These are phyloP conservation scores for Nebria brevicollis DNA, from an alignment of 2,888 invertebrate genomes.

Conservation along the genomic window DNA sequence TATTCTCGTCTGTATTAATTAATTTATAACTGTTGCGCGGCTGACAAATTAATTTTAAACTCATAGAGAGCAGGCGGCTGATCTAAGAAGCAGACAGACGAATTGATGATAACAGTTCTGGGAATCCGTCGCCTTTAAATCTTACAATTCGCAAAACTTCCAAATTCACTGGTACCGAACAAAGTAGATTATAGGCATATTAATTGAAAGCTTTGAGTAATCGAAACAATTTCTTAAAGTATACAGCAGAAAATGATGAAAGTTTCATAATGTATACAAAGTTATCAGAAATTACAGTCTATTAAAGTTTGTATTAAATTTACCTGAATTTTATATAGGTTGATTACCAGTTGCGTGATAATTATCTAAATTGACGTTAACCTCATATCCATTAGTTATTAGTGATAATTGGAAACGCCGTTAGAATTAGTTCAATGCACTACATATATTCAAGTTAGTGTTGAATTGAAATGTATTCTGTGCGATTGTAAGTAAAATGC, in stretches of 20 bases:
- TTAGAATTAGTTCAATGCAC: background rate
- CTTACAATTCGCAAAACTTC: constrained; percentile 12
- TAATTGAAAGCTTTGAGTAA: background rate
- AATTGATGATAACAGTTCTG: background rate
- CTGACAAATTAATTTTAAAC: background rate
- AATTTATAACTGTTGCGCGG: background rate
- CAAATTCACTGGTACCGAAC: constrained; percentile 5
- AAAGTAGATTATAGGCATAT: constrained; percentile 18
- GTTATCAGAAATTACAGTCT: background rate
- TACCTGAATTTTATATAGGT: too few relatives aligned
- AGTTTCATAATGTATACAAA: background rate
- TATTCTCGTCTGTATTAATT: background rate
- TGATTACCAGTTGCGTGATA: too few relatives aligned
- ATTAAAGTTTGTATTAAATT: background rate
- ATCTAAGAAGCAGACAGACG: background rate
- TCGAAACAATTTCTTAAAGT: constrained; percentile 3
- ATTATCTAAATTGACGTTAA: too few relatives aligned
- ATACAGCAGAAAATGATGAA: background rate
- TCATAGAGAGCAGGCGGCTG: background rate
- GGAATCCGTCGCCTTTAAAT: background rate
- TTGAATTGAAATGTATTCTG: background rate
- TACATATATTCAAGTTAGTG: background rate
- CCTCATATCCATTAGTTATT: background rate
- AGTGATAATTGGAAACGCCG: background rate
- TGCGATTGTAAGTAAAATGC: constrained; percentile 8